Conservation (phyloP, 2,888 invertebrate species). For the Noctuana brunneofusca region DNA sequence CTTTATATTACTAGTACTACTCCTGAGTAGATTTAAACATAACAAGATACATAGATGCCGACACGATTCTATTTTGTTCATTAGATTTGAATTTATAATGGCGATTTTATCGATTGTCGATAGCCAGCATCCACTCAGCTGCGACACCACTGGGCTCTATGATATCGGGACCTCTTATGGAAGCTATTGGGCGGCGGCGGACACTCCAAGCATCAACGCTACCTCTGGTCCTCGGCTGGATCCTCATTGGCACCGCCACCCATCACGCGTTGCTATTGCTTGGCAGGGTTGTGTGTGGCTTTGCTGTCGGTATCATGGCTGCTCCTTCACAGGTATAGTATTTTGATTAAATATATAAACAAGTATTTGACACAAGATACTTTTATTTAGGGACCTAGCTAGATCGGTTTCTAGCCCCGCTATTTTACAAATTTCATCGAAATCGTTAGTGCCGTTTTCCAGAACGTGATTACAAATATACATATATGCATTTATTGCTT, state of each 20-base stretch:
- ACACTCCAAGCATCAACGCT: slow-evolving; percentile 85
- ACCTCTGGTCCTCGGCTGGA: slow-evolving; percentile 88
- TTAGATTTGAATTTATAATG: not conserved
- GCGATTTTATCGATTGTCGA: slow-evolving; percentile 31
- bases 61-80: not conserved
- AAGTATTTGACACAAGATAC: too few species aligned
- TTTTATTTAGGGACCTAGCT: too few species aligned
- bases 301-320: slow-evolving; percentile 88
- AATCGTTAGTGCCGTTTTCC: too few species aligned
- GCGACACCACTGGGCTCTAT: slow-evolving; percentile 90
- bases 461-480: too few species aligned
- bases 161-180: slow-evolving; percentile 87
- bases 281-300: slow-evolving; percentile 87
- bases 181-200: slow-evolving; percentile 85
- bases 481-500: too few species aligned
- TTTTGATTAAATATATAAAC: too few species aligned
- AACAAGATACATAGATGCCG: too few species aligned
- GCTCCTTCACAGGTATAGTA: slow-evolving; percentile 90
- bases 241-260: slow-evolving; percentile 82
- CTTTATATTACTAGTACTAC: too few species aligned
- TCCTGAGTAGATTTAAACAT: too few species aligned
- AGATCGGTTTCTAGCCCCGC: too few species aligned
- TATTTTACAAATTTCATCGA: too few species aligned
- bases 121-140: slow-evolving; percentile 90
- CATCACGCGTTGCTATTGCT: slow-evolving; percentile 83